Evolutionary conservation across 2,113 vertebrate genomes (phyloP).

Genomic region (Megatriorchis doriae): DNA sequence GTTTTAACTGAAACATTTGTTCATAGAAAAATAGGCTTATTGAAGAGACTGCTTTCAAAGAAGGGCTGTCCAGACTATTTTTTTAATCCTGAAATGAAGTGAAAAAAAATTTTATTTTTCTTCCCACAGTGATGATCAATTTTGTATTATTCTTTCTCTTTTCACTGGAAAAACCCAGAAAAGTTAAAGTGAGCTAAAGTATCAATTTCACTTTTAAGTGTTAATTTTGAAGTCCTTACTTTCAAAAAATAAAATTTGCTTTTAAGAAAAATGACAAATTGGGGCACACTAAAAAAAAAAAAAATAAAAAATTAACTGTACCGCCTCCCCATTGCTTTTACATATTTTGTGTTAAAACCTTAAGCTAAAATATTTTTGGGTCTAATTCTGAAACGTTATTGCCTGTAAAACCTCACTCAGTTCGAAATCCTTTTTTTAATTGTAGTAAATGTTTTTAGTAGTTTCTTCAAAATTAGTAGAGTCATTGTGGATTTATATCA

Average conservation of each 20-base stretch:
- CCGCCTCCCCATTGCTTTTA: neutral
- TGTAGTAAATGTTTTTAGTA: neutral
- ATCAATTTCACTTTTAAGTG: neutral
- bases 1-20: neutral
- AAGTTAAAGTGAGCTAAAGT: neutral
- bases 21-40: neutral
- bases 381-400: neutral
- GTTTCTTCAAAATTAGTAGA: neutral
- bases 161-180: neutral
- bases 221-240: neutral
- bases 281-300: too few relatives aligned
- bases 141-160: neutral
- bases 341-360: neutral
- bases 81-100: neutral
- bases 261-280: neutral
- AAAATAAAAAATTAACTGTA: neutral
- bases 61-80: neutral
- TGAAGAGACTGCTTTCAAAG: neutral
- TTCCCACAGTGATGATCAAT: neutral
- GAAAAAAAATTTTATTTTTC: neutral
- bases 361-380: neutral
- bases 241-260: neutral
- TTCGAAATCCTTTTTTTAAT: neutral
- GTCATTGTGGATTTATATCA: neutral
- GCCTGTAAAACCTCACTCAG: neutral